Evolutionary conservation across 2,113 vertebrate genomes (phyloP).

Genomic region (Urocitellus parryii): DNA sequence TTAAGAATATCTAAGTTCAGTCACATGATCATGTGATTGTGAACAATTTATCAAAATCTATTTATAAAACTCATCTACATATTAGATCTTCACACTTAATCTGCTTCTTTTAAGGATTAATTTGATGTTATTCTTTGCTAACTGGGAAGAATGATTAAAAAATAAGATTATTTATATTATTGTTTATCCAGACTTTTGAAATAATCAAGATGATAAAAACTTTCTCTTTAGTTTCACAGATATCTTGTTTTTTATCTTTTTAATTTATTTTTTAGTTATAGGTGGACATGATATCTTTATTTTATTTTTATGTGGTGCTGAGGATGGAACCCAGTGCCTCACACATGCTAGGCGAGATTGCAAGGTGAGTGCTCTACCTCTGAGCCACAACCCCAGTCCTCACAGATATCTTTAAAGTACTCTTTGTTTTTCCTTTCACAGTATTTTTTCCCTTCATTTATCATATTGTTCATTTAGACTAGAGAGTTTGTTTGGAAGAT

Average conservation of each 20-base stretch:
- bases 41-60: neutral
- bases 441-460: neutral
- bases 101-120: neutral
- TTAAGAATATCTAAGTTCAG: neutral
- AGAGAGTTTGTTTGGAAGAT: neutral
- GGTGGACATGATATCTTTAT: too few relatives aligned
- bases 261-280: too few relatives aligned
- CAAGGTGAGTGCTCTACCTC: too few relatives aligned
- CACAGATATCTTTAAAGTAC: neutral
- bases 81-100: neutral
- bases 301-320: too few relatives aligned
- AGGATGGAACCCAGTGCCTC: too few relatives aligned
- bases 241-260: too few relatives aligned
- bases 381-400: too few relatives aligned
- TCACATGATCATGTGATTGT: neutral
- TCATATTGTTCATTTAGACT: neutral
- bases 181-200: constrained; percentile 9
- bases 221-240: neutral
- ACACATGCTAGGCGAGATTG: too few relatives aligned
- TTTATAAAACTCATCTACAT: constrained; percentile 4
- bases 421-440: neutral
- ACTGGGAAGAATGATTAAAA: neutral
- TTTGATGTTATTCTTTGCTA: neutral
- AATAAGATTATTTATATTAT: neutral
- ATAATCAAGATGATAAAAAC: neutral